phyloP scores from a whole-genome alignment of 2,888 invertebrate species.

The Drosophila subquinaria region DNA sequence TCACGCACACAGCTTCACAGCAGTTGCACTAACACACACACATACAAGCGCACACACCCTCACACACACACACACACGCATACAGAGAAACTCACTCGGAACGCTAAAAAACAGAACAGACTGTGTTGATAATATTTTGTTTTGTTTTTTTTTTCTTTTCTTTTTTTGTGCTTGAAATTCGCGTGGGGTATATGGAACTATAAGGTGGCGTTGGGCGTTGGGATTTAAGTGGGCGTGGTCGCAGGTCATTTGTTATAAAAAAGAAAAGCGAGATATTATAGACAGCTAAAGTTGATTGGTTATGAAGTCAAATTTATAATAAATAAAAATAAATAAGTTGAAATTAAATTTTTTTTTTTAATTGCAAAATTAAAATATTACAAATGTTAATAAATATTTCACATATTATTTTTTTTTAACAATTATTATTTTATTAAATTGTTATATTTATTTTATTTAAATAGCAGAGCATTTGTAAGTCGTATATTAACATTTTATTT shows the following conservation, averaged over 20 bases:
- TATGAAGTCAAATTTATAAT: too few species aligned
- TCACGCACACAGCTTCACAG: constrained; percentile 59
- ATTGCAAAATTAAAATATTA: too few species aligned
- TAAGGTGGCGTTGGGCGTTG: background rate
- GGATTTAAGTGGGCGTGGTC: constrained; percentile 28
- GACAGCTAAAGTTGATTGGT: background rate
- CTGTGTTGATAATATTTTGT: constrained; percentile 57
- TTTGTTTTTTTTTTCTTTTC: constrained; percentile 1
- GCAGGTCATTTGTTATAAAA: background rate
- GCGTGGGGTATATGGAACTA: constrained; percentile 45
- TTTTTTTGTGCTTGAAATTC: background rate
- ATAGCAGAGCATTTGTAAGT: constrained; percentile 10
- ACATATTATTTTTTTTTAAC: background rate
- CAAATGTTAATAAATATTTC: background rate
- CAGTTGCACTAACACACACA: constrained; percentile 23
- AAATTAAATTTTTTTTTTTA: background rate
- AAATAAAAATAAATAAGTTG: background rate
- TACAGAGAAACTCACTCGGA: constrained; percentile 5
- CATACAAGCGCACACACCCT: constrained; percentile 1
- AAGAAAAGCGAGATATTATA: background rate
- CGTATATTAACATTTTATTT: background rate
- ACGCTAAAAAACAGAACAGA: constrained; percentile 50
- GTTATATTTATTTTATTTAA: background rate
- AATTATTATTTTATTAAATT: background rate
- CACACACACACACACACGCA: constrained; percentile 9